Percentiles rank a stretch among this genome's conserved stretches.
phyloP scores from a whole-genome alignment of 2,113 vertebrate genomes.

The Thryonomys swinderianus region DNA sequence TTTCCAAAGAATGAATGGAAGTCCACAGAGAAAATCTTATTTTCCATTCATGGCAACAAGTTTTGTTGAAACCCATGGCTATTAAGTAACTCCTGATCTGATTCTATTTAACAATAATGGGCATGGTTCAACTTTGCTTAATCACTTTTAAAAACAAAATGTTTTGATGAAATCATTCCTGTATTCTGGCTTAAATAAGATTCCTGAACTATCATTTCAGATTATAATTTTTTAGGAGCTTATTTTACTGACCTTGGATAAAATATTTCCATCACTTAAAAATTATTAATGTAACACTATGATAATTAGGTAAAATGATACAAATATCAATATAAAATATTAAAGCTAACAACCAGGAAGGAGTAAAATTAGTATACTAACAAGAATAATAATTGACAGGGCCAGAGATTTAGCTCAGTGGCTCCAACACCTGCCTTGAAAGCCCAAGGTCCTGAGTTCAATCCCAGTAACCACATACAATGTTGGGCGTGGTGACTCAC shows the following conservation, averaged over 20 bases:
- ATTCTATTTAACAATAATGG: not conserved
- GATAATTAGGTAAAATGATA: not conserved
- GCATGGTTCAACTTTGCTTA: conserved; percentile 23
- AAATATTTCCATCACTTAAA: conserved; percentile 16
- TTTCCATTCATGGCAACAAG: conserved; percentile 72
- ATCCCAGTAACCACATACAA: too few species aligned
- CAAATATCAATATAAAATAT: conserved; percentile 38
- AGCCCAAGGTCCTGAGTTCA: too few species aligned
- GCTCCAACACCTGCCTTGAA: too few species aligned
- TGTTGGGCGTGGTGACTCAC: too few species aligned
- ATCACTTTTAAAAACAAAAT: not conserved
- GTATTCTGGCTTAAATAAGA: not conserved
- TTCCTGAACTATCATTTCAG: not conserved
- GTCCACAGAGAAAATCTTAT: conserved; percentile 79
- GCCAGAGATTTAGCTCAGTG: too few species aligned
- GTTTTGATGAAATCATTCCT: not conserved
- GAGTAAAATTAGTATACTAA: not conserved
- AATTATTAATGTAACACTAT: not conserved
- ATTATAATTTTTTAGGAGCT: conserved; percentile 1
- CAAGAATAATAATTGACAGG: not conserved
- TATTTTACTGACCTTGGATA: not conserved
- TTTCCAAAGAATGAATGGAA: conserved; percentile 81
- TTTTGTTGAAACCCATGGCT: not conserved
- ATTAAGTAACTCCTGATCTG: conserved; percentile 9
- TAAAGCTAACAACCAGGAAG: not conserved